phyloP scores from a whole-genome alignment of 2,888 invertebrate species.

The Tetragonula carbonaria region DNA sequence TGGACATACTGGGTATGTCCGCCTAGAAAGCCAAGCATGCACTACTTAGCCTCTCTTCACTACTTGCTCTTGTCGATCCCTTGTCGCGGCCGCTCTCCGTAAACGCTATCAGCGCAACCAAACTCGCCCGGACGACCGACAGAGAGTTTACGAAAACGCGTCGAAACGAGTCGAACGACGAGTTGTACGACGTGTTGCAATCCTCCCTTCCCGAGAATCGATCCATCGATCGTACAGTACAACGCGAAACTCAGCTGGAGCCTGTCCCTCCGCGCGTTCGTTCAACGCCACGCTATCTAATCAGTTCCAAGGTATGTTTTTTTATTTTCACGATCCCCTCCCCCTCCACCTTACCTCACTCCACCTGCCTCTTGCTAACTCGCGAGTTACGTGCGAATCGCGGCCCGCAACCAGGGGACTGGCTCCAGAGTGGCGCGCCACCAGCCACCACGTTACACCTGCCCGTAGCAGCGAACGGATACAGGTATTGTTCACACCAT shows the following conservation, averaged over 20 bases:
- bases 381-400: not conserved
- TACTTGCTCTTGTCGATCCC: conserved; percentile 46
- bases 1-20: conserved; percentile 83
- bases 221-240: conserved; percentile 22
- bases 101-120: not conserved
- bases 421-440: conserved; percentile 51
- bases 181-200: not conserved
- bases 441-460: conserved; percentile 23
- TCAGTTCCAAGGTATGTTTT: not conserved
- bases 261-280: conserved; percentile 41
- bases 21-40: conserved; percentile 70
- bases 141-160: not conserved
- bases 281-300: not conserved
- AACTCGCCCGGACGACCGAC: not conserved
- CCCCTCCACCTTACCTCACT: too few relatives aligned
- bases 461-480: conserved; percentile 39
- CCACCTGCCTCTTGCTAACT: not conserved
- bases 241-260: conserved; percentile 29
- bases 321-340: not conserved
- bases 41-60: conserved; percentile 66
- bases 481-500: conserved; percentile 43
- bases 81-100: conserved; percentile 13
- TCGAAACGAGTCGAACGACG: not conserved
- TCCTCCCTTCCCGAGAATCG: not conserved
- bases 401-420: conserved; percentile 25